Percentiles rank a stretch among this genome's conserved stretches.
Conservation (phyloP, 2,888 invertebrate species). For the Blastobasis adustella region DNA sequence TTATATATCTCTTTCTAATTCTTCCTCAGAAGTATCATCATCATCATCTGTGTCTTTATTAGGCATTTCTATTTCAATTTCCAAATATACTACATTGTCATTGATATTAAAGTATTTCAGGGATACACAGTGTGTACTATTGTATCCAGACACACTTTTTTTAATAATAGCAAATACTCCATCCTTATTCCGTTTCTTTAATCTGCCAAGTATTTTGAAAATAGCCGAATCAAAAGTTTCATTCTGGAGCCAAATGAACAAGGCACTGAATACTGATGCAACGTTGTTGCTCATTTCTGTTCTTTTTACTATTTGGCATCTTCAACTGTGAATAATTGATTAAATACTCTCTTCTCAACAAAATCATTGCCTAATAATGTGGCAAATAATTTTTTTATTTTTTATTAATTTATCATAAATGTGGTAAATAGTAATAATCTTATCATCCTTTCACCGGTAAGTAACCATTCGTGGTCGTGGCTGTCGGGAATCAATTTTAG, state of each 20-base stretch:
- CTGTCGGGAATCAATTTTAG: no score
- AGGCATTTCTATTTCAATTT: slow-evolving; percentile 15
- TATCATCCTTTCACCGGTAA: no score
- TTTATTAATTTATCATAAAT: no score
- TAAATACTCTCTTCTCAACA: slow-evolving; percentile 79
- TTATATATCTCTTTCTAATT: slow-evolving; percentile 17
- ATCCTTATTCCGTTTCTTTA: slow-evolving; percentile 72
- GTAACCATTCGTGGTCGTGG: no score
- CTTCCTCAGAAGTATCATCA: slow-evolving; percentile 17
- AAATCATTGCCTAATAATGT: slow-evolving; percentile 94
- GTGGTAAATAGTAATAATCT: no score
- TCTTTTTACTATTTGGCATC: slow-evolving; percentile 69
- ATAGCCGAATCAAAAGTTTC: slow-evolving; percentile 82
- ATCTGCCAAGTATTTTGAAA: slow-evolving; percentile 76
- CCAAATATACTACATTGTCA: slow-evolving; percentile 3
- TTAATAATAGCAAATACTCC: slow-evolving; percentile 74
- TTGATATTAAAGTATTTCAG: slow-evolving; percentile 70
- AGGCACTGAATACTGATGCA: slow-evolving; percentile 80
- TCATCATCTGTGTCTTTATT: slow-evolving; percentile 3
- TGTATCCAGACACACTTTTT: slow-evolving; percentile 78
- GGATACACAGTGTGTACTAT: slow-evolving; percentile 72
- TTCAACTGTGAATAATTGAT: slow-evolving; percentile 81
- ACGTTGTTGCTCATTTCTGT: slow-evolving; percentile 77
- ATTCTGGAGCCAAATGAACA: slow-evolving; percentile 85
- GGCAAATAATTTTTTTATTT: slow-evolving; percentile 84